A percentile compares a stretch with the other conserved stretches of the same genome.
These are phyloP conservation scores for Piscicola geometra DNA, from an alignment of 2,888 invertebrate species.

Conservation along the genomic window DNA sequence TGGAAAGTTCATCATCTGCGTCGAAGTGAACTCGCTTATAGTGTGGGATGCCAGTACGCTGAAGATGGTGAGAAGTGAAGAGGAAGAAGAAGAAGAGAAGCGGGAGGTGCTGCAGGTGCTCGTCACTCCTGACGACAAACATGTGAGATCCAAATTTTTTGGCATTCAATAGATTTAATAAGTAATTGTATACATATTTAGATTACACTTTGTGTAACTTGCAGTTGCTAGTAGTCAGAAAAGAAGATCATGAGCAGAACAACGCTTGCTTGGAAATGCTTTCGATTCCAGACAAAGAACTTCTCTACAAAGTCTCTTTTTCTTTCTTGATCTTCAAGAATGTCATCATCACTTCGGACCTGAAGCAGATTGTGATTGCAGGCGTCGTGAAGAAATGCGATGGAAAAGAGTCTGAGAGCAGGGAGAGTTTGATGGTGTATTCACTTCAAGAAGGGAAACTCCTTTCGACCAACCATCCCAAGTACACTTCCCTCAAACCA, in stretches of 20 bases:
- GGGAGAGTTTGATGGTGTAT: slow-evolving; percentile 67
- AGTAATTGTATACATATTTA: too few relatives aligned
- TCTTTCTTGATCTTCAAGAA: not conserved
- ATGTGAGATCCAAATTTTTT: too few relatives aligned
- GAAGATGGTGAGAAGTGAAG: slow-evolving; percentile 8
- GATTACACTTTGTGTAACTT: too few relatives aligned
- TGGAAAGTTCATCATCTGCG: slow-evolving; percentile 66
- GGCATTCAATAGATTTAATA: too few relatives aligned
- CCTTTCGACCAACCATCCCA: slow-evolving; percentile 53
- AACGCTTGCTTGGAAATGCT: not conserved
- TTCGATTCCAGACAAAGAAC: not conserved
- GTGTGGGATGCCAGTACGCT: slow-evolving; percentile 26
- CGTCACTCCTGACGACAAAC: slow-evolving; percentile 23
- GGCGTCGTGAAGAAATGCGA: not conserved
- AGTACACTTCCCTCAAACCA: slow-evolving; percentile 51
- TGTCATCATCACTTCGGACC: not conserved
- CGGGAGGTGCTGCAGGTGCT: slow-evolving; percentile 8
- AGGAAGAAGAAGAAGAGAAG: not conserved
- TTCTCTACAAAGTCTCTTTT: not conserved
- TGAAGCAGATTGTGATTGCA: not conserved
- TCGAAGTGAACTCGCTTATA: slow-evolving; percentile 5
- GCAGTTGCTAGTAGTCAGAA: not conserved
- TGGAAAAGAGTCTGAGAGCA: slow-evolving; percentile 62
- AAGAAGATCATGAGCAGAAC: slow-evolving; percentile 12
- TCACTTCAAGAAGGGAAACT: slow-evolving; percentile 74